Base-by-base conservation (phyloP, 2,113 vertebrate genomes). In the Diphyllodes magnificus region DNA sequence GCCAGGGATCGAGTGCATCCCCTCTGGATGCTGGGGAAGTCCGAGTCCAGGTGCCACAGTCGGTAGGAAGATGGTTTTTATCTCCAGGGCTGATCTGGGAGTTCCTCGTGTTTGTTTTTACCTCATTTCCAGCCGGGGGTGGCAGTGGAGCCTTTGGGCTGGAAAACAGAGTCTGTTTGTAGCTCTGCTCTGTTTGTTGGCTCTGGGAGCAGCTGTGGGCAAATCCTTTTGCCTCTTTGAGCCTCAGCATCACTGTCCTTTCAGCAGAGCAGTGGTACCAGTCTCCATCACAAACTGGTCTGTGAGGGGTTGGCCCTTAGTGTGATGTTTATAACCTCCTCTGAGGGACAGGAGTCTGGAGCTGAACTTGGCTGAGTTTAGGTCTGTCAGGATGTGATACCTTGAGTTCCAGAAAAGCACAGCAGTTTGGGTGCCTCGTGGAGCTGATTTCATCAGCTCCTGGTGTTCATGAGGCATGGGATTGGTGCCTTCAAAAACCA, bases 1-100 rank as follows among this genome's bases (percentile, higher is more conserved):
- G 97, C 95, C 95, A 97, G 63, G 98, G 96, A 3, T 21, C 93
- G 0, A n/a, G 91, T 35, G 76, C 98, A 12, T 98, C 98, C 2
- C 98, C 99, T 0, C 93, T 99, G 61, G 98, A 98, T 65, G 82
- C 98, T 0, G 98, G 98, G 13, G 98, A 99, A 35, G 98, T 99
- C 92, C 97, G 91, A 45, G 97, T 99, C 44, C 99, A 99, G 86
- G 97, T 99, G 80, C 97, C 98, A 0, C 98, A 97, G 71, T 96
- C 97, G 95, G 99, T 99, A 98, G 98, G 98, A 96, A 61, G 45
- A 90, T 59, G 45, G 0, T 82, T 91, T 71, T 50, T 22, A 56
- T 56, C n/a, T 18, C 5, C 8, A 13, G 8, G 68, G 20, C 37
- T 71, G 20, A 18, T 64, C 25, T 70, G 27, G 60, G 50, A 42